Conservation (phyloP, 2,797 vertebrate genomes). For the Enteromius unitaeniatus region DNA sequence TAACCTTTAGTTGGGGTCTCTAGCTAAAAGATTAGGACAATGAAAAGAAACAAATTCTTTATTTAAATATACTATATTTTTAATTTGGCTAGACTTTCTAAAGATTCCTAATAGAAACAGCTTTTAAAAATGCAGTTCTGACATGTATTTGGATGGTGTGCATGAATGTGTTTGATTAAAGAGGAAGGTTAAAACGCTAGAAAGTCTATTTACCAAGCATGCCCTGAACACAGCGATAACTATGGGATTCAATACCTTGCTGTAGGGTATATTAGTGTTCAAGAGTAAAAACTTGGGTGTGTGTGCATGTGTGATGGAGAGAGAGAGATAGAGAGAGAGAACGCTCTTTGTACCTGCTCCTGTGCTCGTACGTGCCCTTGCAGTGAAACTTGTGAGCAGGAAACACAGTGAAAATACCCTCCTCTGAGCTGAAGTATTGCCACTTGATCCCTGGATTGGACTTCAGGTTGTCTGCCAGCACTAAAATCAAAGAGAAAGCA, state of each 20-base stretch:
- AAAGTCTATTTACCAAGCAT: background rate
- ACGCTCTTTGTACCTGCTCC: slow-evolving; percentile 85
- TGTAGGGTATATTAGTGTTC: slow-evolving; percentile 8
- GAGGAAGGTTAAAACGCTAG: background rate
- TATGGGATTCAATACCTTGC: background rate
- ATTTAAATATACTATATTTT: background rate
- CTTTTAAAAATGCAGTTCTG: background rate
- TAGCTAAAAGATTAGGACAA: background rate
- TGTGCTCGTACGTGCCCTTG: slow-evolving; percentile 94
- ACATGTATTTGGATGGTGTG: background rate
- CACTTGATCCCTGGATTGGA: slow-evolving; percentile 98
- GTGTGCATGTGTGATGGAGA: background rate
- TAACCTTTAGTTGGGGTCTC: background rate
- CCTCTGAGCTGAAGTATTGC: slow-evolving; percentile 99
- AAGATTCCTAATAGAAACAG: background rate
- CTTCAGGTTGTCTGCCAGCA: slow-evolving; percentile 97
- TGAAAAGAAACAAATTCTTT: background rate
- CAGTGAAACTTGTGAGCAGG: slow-evolving; percentile 98
- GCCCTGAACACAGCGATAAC: background rate
- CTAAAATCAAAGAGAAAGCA: slow-evolving; percentile 68
- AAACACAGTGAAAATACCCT: slow-evolving; percentile 98
- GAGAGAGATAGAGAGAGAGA: background rate
- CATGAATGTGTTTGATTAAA: background rate
- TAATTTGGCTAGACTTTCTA: background rate
- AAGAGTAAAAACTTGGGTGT: background rate